Evolutionary conservation across 1,140 invertebrate genomes (phyloP).

Genomic region (Halesus radiatus): DNA sequence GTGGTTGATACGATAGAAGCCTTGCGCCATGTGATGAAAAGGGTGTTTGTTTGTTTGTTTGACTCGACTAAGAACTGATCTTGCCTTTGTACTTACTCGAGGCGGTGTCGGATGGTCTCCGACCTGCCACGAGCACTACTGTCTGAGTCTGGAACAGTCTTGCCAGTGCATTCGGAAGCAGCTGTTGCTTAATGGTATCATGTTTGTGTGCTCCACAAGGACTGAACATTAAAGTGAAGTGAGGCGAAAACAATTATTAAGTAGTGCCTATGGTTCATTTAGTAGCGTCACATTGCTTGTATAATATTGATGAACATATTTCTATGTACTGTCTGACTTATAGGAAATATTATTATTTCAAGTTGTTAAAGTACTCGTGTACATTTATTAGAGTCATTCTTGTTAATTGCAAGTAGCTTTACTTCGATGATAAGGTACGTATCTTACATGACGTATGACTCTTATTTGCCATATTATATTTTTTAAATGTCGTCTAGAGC

Average conservation of each 20-base stretch:
- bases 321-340: slow-evolving; percentile 18
- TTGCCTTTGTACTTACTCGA: slow-evolving; percentile 35
- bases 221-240: slow-evolving; percentile 32
- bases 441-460: not conserved
- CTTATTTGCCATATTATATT: slow-evolving; percentile 30
- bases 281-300: slow-evolving; percentile 54
- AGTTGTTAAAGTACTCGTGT: slow-evolving; percentile 14
- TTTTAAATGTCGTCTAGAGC: slow-evolving; percentile 24
- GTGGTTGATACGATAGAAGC: slow-evolving; percentile 3
- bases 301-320: slow-evolving; percentile 32
- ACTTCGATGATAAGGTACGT: not conserved
- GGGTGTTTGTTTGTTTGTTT: slow-evolving; percentile 3
- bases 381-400: slow-evolving; percentile 3
- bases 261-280: slow-evolving; percentile 58
- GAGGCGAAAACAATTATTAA: slow-evolving; percentile 55
- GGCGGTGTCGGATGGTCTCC: not conserved
- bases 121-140: not conserved
- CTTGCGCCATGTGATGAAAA: slow-evolving; percentile 25
- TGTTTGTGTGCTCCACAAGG: slow-evolving; percentile 15
- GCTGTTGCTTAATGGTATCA: not conserved
- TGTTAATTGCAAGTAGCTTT: not conserved
- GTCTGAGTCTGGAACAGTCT: slow-evolving; percentile 24
- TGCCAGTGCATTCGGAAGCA: slow-evolving; percentile 23
- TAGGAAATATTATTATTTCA: not conserved
- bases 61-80: slow-evolving; percentile 13